These are phyloP conservation scores for Leptothorax acervorum DNA, from an alignment of 2,888 invertebrate genomes.

Conservation along the genomic window DNA sequence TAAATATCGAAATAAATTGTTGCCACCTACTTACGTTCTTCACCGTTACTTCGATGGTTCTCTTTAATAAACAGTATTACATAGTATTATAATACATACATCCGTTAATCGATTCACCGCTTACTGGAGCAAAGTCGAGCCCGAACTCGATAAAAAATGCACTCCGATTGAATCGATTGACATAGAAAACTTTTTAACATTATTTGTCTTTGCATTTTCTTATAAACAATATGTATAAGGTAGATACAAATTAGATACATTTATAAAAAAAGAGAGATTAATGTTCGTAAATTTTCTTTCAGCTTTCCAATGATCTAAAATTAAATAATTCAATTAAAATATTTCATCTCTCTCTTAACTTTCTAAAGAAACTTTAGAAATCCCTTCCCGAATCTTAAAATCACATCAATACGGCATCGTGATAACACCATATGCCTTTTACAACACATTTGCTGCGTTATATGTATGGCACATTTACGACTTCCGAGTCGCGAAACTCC, in stretches of 20 bases:
- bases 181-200: background rate
- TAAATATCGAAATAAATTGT: conserved; percentile 1
- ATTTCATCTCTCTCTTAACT: background rate
- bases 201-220: background rate
- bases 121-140: conserved; percentile 24
- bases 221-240: background rate
- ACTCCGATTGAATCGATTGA: background rate
- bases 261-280: background rate
- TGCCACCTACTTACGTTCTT: background rate
- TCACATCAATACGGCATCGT: conserved; percentile 14
- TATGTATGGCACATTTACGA: conserved; percentile 34
- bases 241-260: background rate
- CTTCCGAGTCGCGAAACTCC: conserved; percentile 37
- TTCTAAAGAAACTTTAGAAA: background rate
- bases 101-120: background rate
- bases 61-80: background rate
- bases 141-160: conserved; percentile 10
- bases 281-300: background rate
- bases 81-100: background rate
- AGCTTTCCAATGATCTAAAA: background rate
- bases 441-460: conserved; percentile 22
- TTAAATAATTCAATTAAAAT: background rate
- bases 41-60: background rate
- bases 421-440: conserved; percentile 53
- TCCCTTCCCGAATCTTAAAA: background rate